Base-by-base conservation (phyloP, 2,113 vertebrate genomes). In the Gopherus flavomarginatus region DNA sequence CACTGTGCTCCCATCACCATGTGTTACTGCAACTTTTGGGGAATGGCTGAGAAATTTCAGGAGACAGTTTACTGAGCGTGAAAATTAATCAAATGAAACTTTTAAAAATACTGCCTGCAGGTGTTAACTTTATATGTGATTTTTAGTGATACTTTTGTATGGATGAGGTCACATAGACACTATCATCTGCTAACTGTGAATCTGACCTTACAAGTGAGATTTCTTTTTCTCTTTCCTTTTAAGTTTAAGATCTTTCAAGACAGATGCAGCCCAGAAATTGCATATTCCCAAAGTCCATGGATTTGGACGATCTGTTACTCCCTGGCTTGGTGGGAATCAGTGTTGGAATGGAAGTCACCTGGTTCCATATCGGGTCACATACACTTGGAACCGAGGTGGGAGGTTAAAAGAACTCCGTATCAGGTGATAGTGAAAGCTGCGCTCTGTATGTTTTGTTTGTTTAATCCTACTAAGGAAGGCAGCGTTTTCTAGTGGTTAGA, bases 321-420 rank as follows among this genome's bases (percentile, higher is more conserved):
- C 52, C 49, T 95, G 29, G 0, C 47, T 14, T 85, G 17, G 19
- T 38, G 3, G 21, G 57, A 89, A 47, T 52, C 77, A 69, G 2
- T 69, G 87, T 19, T 93, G 92, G 35, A 54, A 78, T 75, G 29
- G 72, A 35, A 35, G 26, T 31, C 97, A 38, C 62, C 97, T 86
- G 17, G 8, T 93, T 44, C 92, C 69, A 1, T 96, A 97, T 89
- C 97, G 59, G 80, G 96, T 97, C 56, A 98, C 91, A 31, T 98
- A 92, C 86, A 96, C 80, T 54, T 97, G 97, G 98, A 98, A 98
- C 94, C 98, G 93, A 80, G 97, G 98, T 80, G 98, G 98, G 85
- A 98, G 97, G 72, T 97, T 99, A 75, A 98, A 98, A 97, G 98
- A 99, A 85, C 94, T 99, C 38, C 97, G 96, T 4, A 97, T 98